Evolutionary conservation across 1,140 invertebrate species (phyloP).

Genomic region (Sycophaga agraensis): DNA sequence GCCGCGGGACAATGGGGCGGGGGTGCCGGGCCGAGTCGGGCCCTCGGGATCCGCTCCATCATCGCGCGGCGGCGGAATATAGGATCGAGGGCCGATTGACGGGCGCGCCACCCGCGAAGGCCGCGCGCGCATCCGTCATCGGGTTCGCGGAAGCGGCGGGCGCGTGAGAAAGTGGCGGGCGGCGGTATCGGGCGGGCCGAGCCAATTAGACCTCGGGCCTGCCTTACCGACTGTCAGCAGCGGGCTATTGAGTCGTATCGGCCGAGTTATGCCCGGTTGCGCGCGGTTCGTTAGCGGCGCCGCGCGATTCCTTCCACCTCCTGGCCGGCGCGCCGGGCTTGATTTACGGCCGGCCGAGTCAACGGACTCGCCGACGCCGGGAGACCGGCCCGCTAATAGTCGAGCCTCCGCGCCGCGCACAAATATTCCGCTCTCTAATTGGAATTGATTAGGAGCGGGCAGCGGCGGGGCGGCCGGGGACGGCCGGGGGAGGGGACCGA

Average conservation of each 20-base stretch:
- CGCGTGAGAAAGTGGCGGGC: too few relatives aligned
- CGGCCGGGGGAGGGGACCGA: too few relatives aligned
- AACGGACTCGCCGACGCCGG: slow-evolving; percentile 33
- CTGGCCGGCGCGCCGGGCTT: slow-evolving; percentile 48
- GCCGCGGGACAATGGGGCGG: too few relatives aligned
- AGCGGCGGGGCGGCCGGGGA: too few relatives aligned
- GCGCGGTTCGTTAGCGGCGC: not conserved
- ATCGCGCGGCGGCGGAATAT: too few relatives aligned
- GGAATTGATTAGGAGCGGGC: slow-evolving; percentile 57
- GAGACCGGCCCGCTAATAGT: slow-evolving; percentile 55
- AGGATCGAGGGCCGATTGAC: slow-evolving; percentile 31
- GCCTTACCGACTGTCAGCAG: slow-evolving; percentile 58
- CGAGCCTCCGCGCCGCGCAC: slow-evolving; percentile 43
- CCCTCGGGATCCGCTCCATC: too few relatives aligned
- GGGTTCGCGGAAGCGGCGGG: not conserved
- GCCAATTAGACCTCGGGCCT: slow-evolving; percentile 58
- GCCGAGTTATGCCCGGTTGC: slow-evolving; percentile 49
- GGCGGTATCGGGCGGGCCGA: too few relatives aligned
- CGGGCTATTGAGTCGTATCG: slow-evolving; percentile 52
- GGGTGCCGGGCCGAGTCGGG: too few relatives aligned
- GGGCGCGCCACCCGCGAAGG: not conserved
- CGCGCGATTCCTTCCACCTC: too few relatives aligned
- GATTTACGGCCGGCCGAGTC: slow-evolving; percentile 53
- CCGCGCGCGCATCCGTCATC: not conserved
- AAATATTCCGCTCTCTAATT: slow-evolving; percentile 61